A percentile compares a stretch with the other conserved stretches of the same genome.
Conservation (phyloP, 2,797 vertebrate species). For the Malurus splendens region DNA sequence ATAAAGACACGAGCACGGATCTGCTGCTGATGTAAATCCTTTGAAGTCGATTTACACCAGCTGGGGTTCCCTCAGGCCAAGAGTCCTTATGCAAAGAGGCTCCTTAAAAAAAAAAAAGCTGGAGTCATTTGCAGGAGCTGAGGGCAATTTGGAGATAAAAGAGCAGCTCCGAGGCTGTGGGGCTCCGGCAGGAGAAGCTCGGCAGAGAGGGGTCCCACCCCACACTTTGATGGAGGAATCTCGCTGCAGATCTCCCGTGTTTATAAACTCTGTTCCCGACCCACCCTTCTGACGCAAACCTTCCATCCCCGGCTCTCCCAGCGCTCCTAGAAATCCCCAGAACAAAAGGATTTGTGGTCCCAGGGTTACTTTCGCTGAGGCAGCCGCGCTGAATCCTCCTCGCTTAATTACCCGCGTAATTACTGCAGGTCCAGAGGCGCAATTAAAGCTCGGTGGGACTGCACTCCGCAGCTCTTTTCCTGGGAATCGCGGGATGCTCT, state of each 20-base stretch:
- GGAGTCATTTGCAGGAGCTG: not conserved
- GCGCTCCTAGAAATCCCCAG: not conserved
- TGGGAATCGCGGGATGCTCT: not conserved
- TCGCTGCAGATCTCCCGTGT: not conserved
- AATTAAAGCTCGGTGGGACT: not conserved
- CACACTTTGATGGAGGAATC: constrained; percentile 6
- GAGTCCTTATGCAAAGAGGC: constrained; percentile 27
- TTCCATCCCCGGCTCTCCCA: not conserved
- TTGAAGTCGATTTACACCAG: constrained; percentile 9
- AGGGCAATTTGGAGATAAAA: not conserved
- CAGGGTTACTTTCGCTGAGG: not conserved
- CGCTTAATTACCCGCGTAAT: not conserved
- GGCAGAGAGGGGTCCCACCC: not conserved
- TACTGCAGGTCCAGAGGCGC: not conserved
- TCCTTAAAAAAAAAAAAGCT: not conserved
- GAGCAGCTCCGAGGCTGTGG: not conserved
- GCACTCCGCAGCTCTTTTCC: not conserved
- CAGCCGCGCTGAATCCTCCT: not conserved
- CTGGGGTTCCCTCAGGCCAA: constrained; percentile 24
- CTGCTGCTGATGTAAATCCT: not conserved
- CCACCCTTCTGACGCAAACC: constrained; percentile 24
- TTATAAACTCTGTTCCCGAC: not conserved
- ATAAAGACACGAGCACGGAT: not conserved
- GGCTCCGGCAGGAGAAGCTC: not conserved
- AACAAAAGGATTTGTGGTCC: not conserved